Evolutionary conservation across 1,140 invertebrate species (phyloP).

Genomic region (Caenorhabditis elegans): DNA sequence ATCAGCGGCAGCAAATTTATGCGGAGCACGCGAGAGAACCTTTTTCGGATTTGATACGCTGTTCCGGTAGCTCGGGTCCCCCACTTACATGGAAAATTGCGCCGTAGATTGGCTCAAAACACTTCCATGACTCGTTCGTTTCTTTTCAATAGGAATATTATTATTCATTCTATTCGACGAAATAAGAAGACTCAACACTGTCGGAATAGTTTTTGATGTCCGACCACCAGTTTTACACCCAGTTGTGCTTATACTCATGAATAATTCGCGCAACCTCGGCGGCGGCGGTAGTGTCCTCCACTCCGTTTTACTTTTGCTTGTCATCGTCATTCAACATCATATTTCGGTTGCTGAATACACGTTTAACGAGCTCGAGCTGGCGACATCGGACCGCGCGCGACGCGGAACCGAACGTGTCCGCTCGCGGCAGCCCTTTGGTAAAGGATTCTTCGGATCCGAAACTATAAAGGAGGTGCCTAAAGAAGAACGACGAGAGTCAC

Average conservation of each 20-base stretch:
- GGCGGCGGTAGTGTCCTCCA: not conserved
- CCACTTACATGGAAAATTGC: constrained; percentile 19
- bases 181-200: not conserved
- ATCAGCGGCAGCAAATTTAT: constrained; percentile 15
- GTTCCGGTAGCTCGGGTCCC: not conserved
- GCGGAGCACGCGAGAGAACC: constrained; percentile 25
- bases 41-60: constrained; percentile 17
- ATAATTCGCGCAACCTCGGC: constrained; percentile 11
- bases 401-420: constrained; percentile 3
- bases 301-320: not conserved
- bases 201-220: constrained; percentile 20
- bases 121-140: constrained; percentile 6
- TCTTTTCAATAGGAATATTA: not conserved
- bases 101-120: not conserved
- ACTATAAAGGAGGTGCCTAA: not conserved
- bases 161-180: not conserved
- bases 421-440: constrained; percentile 9
- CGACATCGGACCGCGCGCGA: not conserved
- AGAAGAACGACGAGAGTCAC: not conserved
- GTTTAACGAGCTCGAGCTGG: not conserved
- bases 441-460: constrained; percentile 11
- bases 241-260: constrained; percentile 30
- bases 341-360: constrained; percentile 15
- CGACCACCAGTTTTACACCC: not conserved
- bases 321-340: not conserved